A percentile compares a stretch with the other conserved stretches of the same genome.
Conservation (phyloP, 1,140 invertebrate species). For the Leptinotarsa undecemlineata region DNA sequence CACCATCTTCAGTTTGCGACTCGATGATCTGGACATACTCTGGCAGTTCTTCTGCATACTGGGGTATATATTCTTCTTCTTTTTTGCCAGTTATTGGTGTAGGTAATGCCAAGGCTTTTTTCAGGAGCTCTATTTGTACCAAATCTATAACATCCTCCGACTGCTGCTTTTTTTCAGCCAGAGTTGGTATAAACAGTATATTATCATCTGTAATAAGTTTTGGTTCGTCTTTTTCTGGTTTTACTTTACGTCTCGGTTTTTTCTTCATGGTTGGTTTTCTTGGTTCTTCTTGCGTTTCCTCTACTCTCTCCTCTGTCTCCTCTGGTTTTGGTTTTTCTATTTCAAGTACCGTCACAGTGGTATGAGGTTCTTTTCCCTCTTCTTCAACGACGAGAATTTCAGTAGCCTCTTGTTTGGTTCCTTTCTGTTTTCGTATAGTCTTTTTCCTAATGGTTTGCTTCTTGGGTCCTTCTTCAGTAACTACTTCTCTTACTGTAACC, state of each 20-base stretch:
- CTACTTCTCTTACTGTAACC: constrained; percentile 45
- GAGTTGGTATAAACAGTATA: constrained; percentile 34
- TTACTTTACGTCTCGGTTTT: constrained; percentile 52
- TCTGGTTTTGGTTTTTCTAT: constrained; percentile 49
- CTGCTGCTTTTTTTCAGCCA: constrained; percentile 23
- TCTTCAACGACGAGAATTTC: constrained; percentile 52
- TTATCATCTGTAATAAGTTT: constrained; percentile 44
- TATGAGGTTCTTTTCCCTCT: constrained; percentile 50
- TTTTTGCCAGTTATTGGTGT: constrained; percentile 45
- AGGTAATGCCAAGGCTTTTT: constrained; percentile 27
- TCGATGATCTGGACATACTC: constrained; percentile 38
- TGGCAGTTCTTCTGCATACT: constrained; percentile 40
- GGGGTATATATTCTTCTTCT: constrained; percentile 50
- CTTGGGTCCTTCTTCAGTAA: constrained; percentile 39
- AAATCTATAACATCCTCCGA: constrained; percentile 38
- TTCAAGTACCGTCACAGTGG: constrained; percentile 51
- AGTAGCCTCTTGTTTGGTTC: constrained; percentile 46
- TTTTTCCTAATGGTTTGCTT: constrained; percentile 51
- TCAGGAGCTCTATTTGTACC: constrained; percentile 40
- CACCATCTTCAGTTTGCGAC: constrained; percentile 43
- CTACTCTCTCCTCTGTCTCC: constrained; percentile 51
- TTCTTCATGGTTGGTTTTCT: constrained; percentile 32
- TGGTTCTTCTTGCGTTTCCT: constrained; percentile 39
- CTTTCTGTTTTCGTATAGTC: constrained; percentile 50
- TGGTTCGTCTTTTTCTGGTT: constrained; percentile 34